Percentiles rank a stretch among this genome's conserved stretches.
Conservation (phyloP, 2,888 invertebrate species). For the Archips crataeganus region DNA sequence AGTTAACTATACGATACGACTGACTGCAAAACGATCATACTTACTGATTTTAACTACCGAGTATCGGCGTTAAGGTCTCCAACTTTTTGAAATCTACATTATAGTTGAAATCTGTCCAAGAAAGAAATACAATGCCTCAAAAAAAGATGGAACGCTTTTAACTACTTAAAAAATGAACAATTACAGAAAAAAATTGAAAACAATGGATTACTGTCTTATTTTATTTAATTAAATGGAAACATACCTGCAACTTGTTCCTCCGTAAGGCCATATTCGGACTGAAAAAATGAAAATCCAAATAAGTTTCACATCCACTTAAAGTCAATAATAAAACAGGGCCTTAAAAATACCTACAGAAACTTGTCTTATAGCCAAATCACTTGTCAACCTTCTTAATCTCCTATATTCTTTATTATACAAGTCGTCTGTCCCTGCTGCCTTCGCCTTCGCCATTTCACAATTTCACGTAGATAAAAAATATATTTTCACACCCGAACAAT, state of each 20-base stretch:
- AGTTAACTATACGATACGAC: no score
- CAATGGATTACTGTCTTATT: no score
- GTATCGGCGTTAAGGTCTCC: no score
- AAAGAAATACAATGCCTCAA: no score
- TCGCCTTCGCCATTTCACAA: conserved; percentile 58
- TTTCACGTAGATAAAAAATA: conserved; percentile 34
- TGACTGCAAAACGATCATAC: no score
- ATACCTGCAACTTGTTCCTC: conserved; percentile 95
- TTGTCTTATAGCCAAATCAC: conserved; percentile 88
- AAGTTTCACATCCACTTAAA: conserved; percentile 11
- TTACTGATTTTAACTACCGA: no score
- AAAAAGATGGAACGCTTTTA: not conserved
- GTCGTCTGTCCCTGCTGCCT: conserved; percentile 66
- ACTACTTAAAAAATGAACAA: not conserved
- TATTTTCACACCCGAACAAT: conserved; percentile 39
- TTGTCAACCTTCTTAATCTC: conserved; percentile 88
- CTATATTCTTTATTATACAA: conserved; percentile 89
- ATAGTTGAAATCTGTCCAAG: no score
- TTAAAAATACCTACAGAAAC: conserved; percentile 88
- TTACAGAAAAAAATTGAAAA: no score
- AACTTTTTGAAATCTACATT: no score
- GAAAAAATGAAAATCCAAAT: conserved; percentile 67
- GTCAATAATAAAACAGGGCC: not conserved
- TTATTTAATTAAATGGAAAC: conserved; percentile 12
- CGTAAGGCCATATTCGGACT: conserved; percentile 95